A percentile compares a stretch with the other conserved stretches of the same genome.
Conservation (phyloP, 2,113 vertebrate genomes). For the Oriolus oriolus region DNA sequence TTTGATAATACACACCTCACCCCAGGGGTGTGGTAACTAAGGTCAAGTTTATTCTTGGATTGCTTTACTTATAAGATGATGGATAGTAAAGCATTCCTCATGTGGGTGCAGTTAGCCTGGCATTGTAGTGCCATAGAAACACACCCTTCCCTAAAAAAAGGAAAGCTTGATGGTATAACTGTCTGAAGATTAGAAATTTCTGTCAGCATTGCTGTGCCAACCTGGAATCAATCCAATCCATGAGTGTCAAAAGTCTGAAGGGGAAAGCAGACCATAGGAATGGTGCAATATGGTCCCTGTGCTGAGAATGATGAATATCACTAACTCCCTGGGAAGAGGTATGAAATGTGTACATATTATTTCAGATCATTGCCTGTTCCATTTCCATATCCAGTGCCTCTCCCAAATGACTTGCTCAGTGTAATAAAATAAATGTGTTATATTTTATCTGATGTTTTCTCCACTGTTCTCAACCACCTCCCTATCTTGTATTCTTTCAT, state of each 20-base stretch:
- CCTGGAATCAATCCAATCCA: background rate
- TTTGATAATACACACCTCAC: background rate
- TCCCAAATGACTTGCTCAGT: background rate
- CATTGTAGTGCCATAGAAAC: background rate
- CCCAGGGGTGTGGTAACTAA: background rate
- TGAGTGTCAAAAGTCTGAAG: background rate
- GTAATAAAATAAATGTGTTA: constrained; percentile 11
- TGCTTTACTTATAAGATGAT: background rate
- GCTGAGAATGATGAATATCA: background rate
- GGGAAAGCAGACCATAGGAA: background rate
- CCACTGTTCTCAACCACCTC: constrained; percentile 14
- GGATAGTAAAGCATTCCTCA: background rate
- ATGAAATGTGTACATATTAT: background rate
- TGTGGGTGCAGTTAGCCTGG: background rate
- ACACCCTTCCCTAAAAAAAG: background rate
- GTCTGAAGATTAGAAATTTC: background rate
- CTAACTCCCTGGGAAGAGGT: background rate
- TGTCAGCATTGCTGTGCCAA: background rate
- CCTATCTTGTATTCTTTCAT: constrained; percentile 35
- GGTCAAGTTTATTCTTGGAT: constrained; percentile 6
- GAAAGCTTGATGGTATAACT: background rate
- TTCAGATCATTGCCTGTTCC: background rate
- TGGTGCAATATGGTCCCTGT: background rate
- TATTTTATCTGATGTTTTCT: background rate
- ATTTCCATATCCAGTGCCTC: background rate